These are phyloP conservation scores for Rissa tridactyla DNA, from an alignment of 2,113 vertebrate genomes.

Conservation along the genomic window DNA sequence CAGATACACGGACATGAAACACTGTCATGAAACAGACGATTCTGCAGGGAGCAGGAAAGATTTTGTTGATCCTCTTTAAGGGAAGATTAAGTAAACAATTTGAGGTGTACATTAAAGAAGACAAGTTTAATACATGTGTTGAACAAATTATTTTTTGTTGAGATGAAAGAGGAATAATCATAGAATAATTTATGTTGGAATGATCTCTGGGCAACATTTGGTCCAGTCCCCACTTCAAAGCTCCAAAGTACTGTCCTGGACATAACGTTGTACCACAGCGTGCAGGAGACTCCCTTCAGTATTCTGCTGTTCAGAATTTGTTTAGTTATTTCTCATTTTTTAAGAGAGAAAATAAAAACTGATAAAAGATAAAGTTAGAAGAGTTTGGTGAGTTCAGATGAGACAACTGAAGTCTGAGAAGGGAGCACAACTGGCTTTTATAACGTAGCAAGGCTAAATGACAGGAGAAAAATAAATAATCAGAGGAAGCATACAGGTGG, in stretches of 20 bases:
- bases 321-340: neutral
- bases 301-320: neutral
- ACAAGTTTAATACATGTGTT: neutral
- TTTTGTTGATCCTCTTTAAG: neutral
- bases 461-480: neutral
- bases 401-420: neutral
- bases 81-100: neutral
- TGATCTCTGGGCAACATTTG: neutral
- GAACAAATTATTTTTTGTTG: neutral
- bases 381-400: neutral
- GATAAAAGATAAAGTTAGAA: neutral
- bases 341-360: neutral
- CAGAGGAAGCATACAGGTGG: neutral
- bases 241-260: neutral
- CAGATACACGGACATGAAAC: neutral
- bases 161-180: neutral
- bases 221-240: neutral
- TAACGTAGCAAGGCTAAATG: neutral
- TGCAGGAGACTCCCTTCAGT: accelerated
- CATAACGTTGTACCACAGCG: neutral
- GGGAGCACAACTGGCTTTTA: neutral
- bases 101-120: neutral
- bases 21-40: neutral
- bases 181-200: neutral
- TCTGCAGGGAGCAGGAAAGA: neutral